Conservation (phyloP, 2,113 vertebrate species). For the Dascyllus trimaculatus region DNA sequence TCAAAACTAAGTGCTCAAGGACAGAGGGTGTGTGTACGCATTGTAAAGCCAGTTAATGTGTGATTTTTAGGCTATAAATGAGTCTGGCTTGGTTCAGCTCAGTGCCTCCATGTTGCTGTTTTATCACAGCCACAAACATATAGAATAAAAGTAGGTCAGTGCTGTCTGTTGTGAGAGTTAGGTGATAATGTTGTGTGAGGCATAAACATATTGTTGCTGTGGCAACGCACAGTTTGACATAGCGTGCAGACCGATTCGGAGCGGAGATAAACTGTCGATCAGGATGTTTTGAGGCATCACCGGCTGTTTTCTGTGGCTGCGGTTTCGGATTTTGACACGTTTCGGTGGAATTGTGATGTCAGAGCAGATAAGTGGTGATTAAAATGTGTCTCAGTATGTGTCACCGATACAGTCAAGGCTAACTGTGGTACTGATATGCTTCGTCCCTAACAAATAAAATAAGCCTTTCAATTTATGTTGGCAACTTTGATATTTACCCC, state of each 20-base stretch:
- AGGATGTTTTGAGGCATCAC: background rate
- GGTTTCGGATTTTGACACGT: background rate
- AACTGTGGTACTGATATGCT: slow-evolving; percentile 5
- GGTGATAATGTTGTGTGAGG: slow-evolving; percentile 9
- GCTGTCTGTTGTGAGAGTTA: background rate
- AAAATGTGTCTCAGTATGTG: no score
- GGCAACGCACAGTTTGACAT: background rate
- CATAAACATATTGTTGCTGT: background rate
- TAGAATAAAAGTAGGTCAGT: background rate
- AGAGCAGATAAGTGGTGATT: background rate
- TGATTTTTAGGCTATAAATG: no score
- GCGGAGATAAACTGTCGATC: background rate
- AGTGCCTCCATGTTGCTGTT: no score
- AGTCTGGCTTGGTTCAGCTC: no score
- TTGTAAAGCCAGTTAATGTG: no score
- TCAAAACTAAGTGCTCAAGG: no score
- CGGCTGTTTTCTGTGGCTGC: background rate
- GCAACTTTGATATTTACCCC: no score
- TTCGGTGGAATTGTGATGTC: background rate
- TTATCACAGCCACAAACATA: no score
- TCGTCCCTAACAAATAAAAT: background rate
- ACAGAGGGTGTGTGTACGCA: no score
- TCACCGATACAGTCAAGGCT: background rate
- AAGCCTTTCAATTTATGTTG: background rate
- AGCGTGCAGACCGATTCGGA: background rate